Conservation (phyloP, 2,113 vertebrate genomes). For the Nothocercus nigrocapillus region DNA sequence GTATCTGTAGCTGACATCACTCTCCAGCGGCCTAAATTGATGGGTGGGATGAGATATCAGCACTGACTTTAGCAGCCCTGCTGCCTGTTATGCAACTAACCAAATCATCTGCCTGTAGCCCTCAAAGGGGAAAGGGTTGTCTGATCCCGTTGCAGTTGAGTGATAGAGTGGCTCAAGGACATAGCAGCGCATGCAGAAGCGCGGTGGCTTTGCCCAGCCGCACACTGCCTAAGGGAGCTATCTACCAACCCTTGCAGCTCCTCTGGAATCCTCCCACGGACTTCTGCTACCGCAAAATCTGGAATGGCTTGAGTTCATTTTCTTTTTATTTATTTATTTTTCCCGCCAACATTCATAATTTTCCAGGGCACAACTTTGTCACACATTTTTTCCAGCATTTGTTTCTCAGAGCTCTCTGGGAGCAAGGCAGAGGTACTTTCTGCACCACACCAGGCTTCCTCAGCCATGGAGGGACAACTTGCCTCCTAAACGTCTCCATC, state of each 20-base stretch:
- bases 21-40: constrained; percentile 8
- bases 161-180: neutral
- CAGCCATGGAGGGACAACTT: neutral
- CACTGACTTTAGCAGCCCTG: neutral
- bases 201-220: neutral
- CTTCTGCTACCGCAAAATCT: constrained; percentile 11
- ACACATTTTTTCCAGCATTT: constrained; percentile 15
- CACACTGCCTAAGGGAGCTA: neutral
- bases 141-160: neutral
- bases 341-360: neutral
- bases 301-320: neutral
- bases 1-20: constrained; percentile 36
- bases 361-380: neutral
- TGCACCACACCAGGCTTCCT: neutral
- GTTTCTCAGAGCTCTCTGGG: neutral
- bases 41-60: neutral
- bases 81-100: neutral
- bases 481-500: neutral
- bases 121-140: neutral
- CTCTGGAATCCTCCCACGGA: neutral
- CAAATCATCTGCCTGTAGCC: neutral
- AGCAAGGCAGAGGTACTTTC: neutral
- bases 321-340: neutral
- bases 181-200: neutral
- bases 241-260: neutral